Evolutionary conservation across 2,113 vertebrate genomes (phyloP).

Genomic region (Gymnobelideus leadbeateri): DNA sequence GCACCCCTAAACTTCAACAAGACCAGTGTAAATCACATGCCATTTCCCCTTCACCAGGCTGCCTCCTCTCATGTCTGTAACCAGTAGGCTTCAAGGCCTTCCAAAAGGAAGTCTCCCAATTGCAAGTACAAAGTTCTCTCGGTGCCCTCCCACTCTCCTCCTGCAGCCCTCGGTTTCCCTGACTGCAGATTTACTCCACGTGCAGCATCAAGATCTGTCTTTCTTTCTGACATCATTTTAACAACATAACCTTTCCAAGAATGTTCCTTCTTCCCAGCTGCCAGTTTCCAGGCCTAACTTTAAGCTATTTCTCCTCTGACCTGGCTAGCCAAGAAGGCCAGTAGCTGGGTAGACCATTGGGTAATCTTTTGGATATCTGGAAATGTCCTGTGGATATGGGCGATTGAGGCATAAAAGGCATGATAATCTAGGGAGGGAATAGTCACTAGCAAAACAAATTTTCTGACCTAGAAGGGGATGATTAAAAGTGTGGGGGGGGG

Average conservation of each 20-base stretch:
- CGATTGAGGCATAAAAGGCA: neutral
- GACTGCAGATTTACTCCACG: no score
- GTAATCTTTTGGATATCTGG: neutral
- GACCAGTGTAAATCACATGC: neutral
- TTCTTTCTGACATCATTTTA: neutral
- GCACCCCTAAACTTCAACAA: no score
- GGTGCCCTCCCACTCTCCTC: neutral
- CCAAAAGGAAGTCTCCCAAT: no score
- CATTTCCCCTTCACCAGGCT: neutral
- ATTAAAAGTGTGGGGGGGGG: neutral
- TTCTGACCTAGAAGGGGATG: neutral
- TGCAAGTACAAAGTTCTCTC: neutral
- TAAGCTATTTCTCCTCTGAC: neutral
- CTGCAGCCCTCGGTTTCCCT: neutral
- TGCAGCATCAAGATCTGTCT: neutral
- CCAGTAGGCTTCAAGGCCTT: neutral
- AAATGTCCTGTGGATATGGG: neutral
- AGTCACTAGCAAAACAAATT: neutral
- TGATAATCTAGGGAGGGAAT: neutral
- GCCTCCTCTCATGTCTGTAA: neutral
- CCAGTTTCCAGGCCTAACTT: neutral
- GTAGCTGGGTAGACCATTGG: neutral
- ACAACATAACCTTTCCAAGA: neutral
- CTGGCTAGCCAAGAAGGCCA: neutral
- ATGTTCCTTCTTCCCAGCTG: neutral